Evolutionary conservation across 2,113 vertebrate species (phyloP).

Genomic region (Scartelaos histophorus): DNA sequence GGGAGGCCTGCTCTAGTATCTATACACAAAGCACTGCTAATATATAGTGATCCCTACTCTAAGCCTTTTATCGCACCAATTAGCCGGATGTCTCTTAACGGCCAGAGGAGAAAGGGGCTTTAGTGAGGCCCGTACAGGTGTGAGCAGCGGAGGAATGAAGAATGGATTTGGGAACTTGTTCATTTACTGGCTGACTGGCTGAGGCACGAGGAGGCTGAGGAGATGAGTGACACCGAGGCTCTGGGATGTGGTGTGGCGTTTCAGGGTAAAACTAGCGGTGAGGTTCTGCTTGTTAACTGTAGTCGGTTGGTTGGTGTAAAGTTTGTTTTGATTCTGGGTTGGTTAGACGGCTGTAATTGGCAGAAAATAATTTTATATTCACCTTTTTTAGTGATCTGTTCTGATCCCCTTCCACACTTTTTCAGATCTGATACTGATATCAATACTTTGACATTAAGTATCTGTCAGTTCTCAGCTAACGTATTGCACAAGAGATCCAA

Average conservation of each 20-base stretch:
- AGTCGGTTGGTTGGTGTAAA: neutral
- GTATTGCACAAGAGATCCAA: too few relatives aligned
- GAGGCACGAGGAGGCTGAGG: constrained; percentile 14
- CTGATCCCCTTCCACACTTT: too few relatives aligned
- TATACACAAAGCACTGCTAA: constrained; percentile 66
- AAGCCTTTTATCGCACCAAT: constrained; percentile 76
- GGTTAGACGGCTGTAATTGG: neutral
- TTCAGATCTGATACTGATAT: too few relatives aligned
- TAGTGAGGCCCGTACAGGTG: constrained; percentile 57
- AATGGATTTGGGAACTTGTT: constrained; percentile 52
- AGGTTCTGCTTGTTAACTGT: neutral
- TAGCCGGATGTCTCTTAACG: constrained; percentile 65
- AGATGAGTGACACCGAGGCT: constrained; percentile 39
- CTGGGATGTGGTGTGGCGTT: neutral
- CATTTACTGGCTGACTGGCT: constrained; percentile 48
- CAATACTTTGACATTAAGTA: too few relatives aligned
- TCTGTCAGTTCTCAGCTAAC: too few relatives aligned
- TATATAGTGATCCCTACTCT: constrained; percentile 67
- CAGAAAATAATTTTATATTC: neutral
- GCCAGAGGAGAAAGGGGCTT: constrained; percentile 60
- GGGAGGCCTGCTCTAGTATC: constrained; percentile 49
- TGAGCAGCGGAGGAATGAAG: constrained; percentile 39
- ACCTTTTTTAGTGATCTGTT: too few relatives aligned
- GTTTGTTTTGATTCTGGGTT: neutral
- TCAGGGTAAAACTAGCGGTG: neutral